Conservation (phyloP, 2,113 vertebrate species). For the Cinclus cinclus region DNA sequence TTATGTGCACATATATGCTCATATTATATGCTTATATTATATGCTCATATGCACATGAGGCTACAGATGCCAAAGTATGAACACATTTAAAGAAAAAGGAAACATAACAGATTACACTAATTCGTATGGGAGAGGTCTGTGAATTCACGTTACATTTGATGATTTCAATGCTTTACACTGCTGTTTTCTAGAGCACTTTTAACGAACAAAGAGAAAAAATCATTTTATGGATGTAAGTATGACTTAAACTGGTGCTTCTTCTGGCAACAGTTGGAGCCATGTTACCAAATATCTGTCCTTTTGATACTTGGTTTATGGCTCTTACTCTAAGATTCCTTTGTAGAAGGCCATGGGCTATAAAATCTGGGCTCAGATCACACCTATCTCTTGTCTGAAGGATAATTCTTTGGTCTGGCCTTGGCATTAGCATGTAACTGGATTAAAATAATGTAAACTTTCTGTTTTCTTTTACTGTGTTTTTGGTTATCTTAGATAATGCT, state of each 20-base stretch:
- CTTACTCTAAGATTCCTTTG: not conserved
- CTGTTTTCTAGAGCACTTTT: not conserved
- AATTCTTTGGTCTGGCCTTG: not conserved
- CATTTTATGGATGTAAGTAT: not conserved
- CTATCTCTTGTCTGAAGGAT: not conserved
- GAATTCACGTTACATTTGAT: not conserved
- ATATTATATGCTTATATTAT: no score
- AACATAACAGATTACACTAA: not conserved
- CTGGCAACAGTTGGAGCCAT: not conserved
- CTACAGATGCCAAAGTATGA: not conserved
- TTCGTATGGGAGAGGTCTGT: accelerated
- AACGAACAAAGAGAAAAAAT: not conserved
- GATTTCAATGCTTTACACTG: not conserved
- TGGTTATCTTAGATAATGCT: not conserved
- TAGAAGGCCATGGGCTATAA: not conserved
- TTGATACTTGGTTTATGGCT: not conserved
- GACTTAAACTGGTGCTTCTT: not conserved
- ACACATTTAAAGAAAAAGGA: not conserved
- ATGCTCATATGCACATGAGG: not conserved
- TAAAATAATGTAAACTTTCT: not conserved
- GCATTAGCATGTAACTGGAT: not conserved
- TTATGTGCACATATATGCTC: not conserved
- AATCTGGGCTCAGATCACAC: not conserved
- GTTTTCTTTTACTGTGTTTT: not conserved
- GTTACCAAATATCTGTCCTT: not conserved